A percentile compares a stretch with the other conserved stretches of the same genome.
Conservation (phyloP, 2,888 invertebrate genomes). For the Cerceris rybyensis region DNA sequence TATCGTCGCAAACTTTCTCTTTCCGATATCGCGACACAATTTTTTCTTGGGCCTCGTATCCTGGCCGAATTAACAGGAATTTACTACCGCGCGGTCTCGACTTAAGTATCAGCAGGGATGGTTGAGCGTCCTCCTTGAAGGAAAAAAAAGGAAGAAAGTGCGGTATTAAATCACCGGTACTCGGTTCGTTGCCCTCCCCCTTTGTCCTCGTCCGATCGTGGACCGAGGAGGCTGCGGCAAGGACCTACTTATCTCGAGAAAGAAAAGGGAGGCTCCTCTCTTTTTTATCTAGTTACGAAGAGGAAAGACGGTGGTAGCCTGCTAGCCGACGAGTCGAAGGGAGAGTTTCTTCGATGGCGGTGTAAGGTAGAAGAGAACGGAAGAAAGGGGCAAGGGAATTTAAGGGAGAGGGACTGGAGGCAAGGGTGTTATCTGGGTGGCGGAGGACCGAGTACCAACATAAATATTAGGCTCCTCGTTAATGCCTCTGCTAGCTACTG, state of each 20-base stretch:
- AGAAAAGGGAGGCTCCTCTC: constrained; percentile 55
- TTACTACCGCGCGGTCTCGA: constrained; percentile 45
- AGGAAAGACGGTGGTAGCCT: constrained; percentile 52
- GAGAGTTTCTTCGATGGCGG: constrained; percentile 49
- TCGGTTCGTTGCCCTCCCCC: constrained; percentile 50
- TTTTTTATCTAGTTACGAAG: constrained; percentile 64
- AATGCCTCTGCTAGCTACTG: constrained; percentile 81
- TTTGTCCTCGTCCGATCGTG: constrained; percentile 64
- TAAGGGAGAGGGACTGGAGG: constrained; percentile 56
- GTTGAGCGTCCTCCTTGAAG: constrained; percentile 42
- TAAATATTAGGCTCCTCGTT: constrained; percentile 82
- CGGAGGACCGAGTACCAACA: constrained; percentile 80
- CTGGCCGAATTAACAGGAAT: constrained; percentile 56
- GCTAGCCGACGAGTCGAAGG: constrained; percentile 22
- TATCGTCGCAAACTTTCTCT: background rate
- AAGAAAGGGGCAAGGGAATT: constrained; percentile 49
- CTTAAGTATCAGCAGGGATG: constrained; percentile 32
- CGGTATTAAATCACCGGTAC: constrained; percentile 64
- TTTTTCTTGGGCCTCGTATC: constrained; percentile 26
- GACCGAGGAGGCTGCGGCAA: constrained; percentile 45
- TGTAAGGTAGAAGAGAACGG: constrained; percentile 54
- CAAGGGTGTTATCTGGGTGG: constrained; percentile 81
- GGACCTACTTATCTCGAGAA: constrained; percentile 69
- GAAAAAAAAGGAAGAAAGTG: constrained; percentile 26
- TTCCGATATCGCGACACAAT: background rate